Conservation (phyloP, 2,797 vertebrate species). For the Tamandua tetradactyla region DNA sequence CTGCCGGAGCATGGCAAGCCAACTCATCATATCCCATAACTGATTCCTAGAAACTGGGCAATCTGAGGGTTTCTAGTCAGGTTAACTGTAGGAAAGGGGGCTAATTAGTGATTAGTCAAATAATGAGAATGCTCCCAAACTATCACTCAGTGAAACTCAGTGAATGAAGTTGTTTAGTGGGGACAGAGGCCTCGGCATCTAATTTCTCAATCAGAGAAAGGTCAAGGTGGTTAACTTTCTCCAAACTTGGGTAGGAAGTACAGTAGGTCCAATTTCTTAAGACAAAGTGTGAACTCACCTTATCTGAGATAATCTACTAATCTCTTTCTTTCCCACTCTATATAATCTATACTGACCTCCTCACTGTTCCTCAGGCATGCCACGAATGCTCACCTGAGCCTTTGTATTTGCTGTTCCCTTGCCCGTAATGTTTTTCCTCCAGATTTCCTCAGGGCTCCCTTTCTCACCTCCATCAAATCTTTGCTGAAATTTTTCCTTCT, state of each 20-base stretch:
- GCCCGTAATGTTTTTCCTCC: neutral
- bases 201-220: neutral
- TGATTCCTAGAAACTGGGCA: neutral
- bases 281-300: neutral
- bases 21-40: neutral
- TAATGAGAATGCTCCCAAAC: neutral
- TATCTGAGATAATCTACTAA: neutral
- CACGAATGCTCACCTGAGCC: neutral
- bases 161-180: no score
- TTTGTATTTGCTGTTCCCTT: neutral
- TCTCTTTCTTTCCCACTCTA: neutral
- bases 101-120: neutral
- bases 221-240: neutral
- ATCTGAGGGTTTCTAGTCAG: neutral
- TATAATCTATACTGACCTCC: fast-evolving
- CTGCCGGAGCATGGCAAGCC: neutral
- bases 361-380: neutral
- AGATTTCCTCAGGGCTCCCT: neutral
- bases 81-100: neutral
- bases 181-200: neutral
- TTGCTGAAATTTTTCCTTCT: neutral
- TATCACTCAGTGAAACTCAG: no score
- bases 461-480: neutral
- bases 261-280: neutral
- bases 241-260: neutral